Base-by-base conservation (phyloP, 37 sponge, comb jelly and placozoan genomes). In the Diacarnus erythraeanus region DNA sequence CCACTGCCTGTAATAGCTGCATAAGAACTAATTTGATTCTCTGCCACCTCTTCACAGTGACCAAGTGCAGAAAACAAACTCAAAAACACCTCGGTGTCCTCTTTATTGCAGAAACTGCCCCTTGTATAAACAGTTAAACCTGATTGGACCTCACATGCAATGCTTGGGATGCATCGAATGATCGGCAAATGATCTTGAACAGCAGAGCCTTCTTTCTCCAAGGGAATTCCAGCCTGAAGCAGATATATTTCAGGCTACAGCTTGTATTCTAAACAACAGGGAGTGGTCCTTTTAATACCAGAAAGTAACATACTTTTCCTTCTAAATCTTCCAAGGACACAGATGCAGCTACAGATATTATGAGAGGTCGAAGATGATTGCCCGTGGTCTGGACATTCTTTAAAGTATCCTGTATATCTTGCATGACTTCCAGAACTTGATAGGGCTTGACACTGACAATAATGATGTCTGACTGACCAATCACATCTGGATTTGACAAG, bases 361-460 rank as follows among this genome's bases (percentile, higher is more conserved):
- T 86, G 38, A 93, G 59, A 36, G 87, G 86, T 27, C 88, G 57
- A 36, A 81, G 63, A n/a, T n/a, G n/a, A n/a, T n/a, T n/a, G n/a
- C n/a, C n/a, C n/a, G n/a, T n/a, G 0, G 83, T 33, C 40, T 74
- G 44, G 6, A 36, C 25, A 27, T 47, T 30, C 10, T 29, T 36
- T 42, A 65, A 79, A 1, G 27, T 66, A 15, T 70, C 27, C 36
- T 83, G 79, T 1, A 93, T 69, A 58, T 89, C 82, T 20, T 36
- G 31, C 74, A 93, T 66, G 30, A 96, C 65, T 17, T 80, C 75
- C 31, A 86, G 64, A 33, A 82, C 84, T 31, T 86, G 82, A 30
- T 83, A 60, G 2, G 96, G 96, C 66, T 92, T 92, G 8, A 96
- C 87, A 5, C 87, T 88, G 23, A 96, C 51, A 2, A 96, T 59